A percentile compares a stretch with the other conserved stretches of the same genome.
Evolutionary conservation across 1,140 invertebrate genomes (phyloP).

Genomic region (Drosophila grimshawi): DNA sequence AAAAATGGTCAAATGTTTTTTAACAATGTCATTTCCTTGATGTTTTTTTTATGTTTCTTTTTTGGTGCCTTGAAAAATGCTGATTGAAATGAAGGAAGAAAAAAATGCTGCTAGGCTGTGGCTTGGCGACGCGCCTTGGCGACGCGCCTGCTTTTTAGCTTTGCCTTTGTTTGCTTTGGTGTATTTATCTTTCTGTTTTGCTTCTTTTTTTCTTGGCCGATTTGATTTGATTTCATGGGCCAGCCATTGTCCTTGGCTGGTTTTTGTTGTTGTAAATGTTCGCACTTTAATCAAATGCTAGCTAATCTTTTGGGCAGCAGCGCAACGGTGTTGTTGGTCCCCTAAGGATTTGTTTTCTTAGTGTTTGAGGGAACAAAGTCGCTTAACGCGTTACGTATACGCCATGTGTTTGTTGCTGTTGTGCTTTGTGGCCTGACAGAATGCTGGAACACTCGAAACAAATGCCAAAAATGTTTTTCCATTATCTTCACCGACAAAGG

Average conservation of each 20-base stretch:
- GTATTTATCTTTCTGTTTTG: constrained; percentile 53
- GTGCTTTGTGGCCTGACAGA: constrained; percentile 10
- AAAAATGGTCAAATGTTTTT: constrained; percentile 80
- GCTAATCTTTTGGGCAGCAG: constrained; percentile 69
- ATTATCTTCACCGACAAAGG: neutral
- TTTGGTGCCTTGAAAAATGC: constrained; percentile 59
- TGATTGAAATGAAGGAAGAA: constrained; percentile 68
- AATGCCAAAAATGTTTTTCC: constrained; percentile 15
- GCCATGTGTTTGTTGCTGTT: constrained; percentile 1
- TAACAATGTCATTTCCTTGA: constrained; percentile 74
- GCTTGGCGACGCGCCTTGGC: constrained; percentile 7
- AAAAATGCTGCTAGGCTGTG: neutral
- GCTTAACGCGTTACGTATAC: constrained; percentile 67
- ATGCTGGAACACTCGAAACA: neutral
- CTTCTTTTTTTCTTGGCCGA: constrained; percentile 46
- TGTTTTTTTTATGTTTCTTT: constrained; percentile 64
- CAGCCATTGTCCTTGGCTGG: constrained; percentile 47
- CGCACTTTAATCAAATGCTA: constrained; percentile 75
- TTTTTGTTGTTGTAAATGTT: constrained; percentile 61
- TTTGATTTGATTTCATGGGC: constrained; percentile 70
- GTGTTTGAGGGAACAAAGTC: constrained; percentile 43
- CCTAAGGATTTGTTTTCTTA: constrained; percentile 48
- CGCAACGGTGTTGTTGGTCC: constrained; percentile 33
- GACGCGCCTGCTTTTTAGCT: constrained; percentile 30
- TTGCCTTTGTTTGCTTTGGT: constrained; percentile 58